Base-by-base conservation (phyloP, 2,113 vertebrate genomes). In the Illadopsis cleaveri region DNA sequence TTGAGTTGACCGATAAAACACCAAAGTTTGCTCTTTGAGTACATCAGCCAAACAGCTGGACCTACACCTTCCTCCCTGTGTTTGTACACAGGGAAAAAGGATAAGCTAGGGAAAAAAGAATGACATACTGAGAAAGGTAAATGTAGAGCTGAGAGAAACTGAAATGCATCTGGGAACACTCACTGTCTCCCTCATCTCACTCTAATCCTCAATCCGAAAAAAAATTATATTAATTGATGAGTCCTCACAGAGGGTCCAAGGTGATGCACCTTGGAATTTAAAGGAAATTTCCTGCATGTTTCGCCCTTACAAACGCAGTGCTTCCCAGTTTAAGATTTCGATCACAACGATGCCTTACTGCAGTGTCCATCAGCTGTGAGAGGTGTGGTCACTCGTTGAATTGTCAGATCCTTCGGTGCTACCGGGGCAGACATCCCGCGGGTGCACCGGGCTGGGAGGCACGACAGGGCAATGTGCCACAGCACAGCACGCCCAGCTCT, bases 391-490 rank as follows among this genome's bases (percentile, higher is more conserved):
- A 12, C 35, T 4, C 10, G 7, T 5, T 30, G 61, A 23, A 54
- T 12, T 20, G 31, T 30, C 30, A 38, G 40, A 6, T n/a, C 69
- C 50, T 21, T 54, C 42, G 15, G 66, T 57, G 38, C 60, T 31
- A 2, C 11, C 42, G 2, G 22, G 38, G 51, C 31, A 56, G 16
- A 6, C n/a, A 12, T 18, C 42, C 15, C 38, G 5, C 2, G 12
- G 66, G n/a, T 13, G 42, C 53, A 0, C 51, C 4, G 8, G 12
- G n/a, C 42, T 48, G 44, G 45, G 81, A 33, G 56, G 48, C 48
- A 61, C 15, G 38, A 28, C 37, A 7, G 0, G 40, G 28, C 0
- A 40, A 2, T 2, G 8, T n/a, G 45, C 35, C 10, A 0, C 37
- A 27, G 40, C 50, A 37, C 50, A 18, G 10, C 2, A 0, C 10